Evolutionary conservation across 1,140 invertebrate species (phyloP).

Genomic region (Argopecten irradians): DNA sequence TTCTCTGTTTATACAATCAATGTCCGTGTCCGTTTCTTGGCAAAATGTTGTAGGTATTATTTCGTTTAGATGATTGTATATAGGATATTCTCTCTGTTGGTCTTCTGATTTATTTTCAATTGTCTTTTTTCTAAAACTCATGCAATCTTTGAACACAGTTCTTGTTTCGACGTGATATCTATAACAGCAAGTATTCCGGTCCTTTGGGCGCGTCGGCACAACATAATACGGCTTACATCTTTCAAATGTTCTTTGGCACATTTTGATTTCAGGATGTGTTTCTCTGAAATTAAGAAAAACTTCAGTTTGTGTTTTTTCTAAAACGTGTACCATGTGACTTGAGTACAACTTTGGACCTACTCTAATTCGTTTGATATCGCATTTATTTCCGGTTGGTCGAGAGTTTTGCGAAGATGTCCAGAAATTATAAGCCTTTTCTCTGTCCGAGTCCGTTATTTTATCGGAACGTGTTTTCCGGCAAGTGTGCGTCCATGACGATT

Average conservation of each 20-base stretch:
- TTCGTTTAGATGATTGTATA: too few relatives aligned
- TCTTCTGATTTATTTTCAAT: background rate
- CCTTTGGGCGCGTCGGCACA: background rate
- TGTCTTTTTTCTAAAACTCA: conserved; percentile 11
- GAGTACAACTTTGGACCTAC: conserved; percentile 29
- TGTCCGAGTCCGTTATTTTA: background rate
- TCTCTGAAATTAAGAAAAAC: conserved; percentile 30
- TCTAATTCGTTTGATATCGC: conserved; percentile 32
- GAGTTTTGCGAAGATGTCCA: conserved; percentile 13
- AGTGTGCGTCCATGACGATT: conserved; percentile 6
- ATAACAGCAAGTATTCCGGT: conserved; percentile 32
- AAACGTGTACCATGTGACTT: conserved; percentile 7
- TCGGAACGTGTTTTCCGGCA: background rate
- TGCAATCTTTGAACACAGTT: background rate
- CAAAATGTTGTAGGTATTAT: too few relatives aligned
- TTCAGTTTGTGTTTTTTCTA: conserved; percentile 40
- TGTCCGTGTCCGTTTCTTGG: too few relatives aligned
- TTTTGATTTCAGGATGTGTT: conserved; percentile 26
- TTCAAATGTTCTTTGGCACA: conserved; percentile 1
- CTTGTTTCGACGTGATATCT: conserved; percentile 32
- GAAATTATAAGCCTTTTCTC: background rate
- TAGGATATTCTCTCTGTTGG: background rate
- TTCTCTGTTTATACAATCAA: too few relatives aligned
- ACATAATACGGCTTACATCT: conserved; percentile 27
- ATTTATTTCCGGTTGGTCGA: conserved; percentile 29